Base-by-base conservation (phyloP, 1,140 invertebrate genomes). In the Streblospio benedicti region DNA sequence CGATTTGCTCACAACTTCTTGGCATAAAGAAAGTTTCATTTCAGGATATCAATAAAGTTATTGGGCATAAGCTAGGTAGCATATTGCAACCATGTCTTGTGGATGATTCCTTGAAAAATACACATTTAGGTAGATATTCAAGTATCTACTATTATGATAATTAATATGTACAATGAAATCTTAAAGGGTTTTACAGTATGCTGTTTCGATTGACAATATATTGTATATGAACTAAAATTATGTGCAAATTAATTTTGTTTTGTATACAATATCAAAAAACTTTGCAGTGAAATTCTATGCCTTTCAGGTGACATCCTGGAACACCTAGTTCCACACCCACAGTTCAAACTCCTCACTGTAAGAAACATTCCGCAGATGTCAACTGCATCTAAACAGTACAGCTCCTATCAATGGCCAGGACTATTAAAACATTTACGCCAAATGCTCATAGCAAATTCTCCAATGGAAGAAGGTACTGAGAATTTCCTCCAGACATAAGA, bases 321-420 rank as follows among this genome's bases (percentile, higher is more conserved):
- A 27, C 69, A 70, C 27, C 51, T 79, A 23, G 68, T 71, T 5
- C 63, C 75, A 2, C 71, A 75, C 49, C 70, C 72, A 0, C 72
- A 73, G 12, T 73, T 76, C 58, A 79, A 77, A 58, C 58, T 79
- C 38, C 59, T 77, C 2, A 72, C 68, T 16, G 28, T 78, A 6
- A 67, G 69, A 31, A 76, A 69, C 61, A 72, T 76, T 18, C 77
- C 77, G 0, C 71, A 75, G 60, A 74, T 78, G 65, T 70, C 74
- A 4, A 70, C 72, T n/a, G 43, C 61, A 27, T 62, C 71, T 9
- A 64, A 69, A 41, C 69, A 72, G 25, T 79, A 71, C 59, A 75
- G 71, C 60, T 63, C 65, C 6, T 76, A 69, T 59, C 72, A 76
- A 57, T 79, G 77, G 77, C 65, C 65, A 20, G 71, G 74, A 1